Percentiles rank a stretch among this genome's conserved stretches.
Conservation (phyloP, 1,140 invertebrate genomes). For the Heliconius nattereri region DNA sequence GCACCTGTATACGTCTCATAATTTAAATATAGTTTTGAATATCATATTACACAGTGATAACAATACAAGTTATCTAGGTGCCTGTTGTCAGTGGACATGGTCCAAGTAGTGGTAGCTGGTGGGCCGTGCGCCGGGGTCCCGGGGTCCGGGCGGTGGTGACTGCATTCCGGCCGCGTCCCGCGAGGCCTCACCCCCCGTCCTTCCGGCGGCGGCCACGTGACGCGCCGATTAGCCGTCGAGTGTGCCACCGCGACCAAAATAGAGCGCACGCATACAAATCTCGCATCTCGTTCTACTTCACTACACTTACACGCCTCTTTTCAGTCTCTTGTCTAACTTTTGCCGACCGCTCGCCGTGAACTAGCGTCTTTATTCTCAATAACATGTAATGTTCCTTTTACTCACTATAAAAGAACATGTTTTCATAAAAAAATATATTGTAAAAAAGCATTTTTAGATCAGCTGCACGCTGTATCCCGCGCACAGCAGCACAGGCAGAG, state of each 20-base stretch:
- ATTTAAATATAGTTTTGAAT: conserved; percentile 1
- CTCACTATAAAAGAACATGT: not conserved
- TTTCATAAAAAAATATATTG: not conserved
- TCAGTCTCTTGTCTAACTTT: conserved; percentile 57
- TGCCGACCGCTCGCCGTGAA: conserved; percentile 47
- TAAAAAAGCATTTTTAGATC: not conserved
- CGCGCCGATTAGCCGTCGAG: conserved; percentile 77
- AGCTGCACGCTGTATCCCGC: too few species aligned
- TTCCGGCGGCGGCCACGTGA: conserved; percentile 78
- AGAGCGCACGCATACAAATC: conserved; percentile 73
- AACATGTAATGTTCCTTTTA: not conserved
- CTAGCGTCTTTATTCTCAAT: conserved; percentile 36
- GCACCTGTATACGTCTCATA: not conserved
- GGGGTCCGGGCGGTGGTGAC: conserved; percentile 65
- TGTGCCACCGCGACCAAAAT: conserved; percentile 79
- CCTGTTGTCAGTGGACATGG: not conserved
- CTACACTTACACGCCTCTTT: conserved; percentile 67
- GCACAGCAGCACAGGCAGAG: too few species aligned
- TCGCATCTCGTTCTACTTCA: conserved; percentile 69
- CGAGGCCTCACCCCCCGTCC: conserved; percentile 73
- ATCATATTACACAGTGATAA: conserved; percentile 1
- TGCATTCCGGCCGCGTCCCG: conserved; percentile 73
- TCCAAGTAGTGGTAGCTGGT: not conserved
- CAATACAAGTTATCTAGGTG: not conserved
- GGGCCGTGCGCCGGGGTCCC: conserved; percentile 53